Evolutionary conservation across 1,140 invertebrate genomes (phyloP).

Genomic region (Papilio polyxenes): DNA sequence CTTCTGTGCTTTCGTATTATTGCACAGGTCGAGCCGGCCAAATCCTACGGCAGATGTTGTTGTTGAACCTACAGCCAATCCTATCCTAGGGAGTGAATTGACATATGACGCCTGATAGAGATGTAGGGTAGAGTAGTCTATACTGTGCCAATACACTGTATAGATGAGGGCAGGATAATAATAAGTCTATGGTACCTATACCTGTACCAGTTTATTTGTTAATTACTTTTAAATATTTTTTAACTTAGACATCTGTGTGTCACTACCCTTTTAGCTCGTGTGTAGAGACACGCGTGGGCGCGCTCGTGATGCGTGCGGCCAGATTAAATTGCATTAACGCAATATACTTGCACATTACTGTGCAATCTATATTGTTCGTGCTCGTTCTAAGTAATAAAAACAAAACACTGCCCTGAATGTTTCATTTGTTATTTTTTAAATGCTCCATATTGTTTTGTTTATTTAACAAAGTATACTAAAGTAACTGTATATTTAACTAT

Average conservation of each 20-base stretch:
- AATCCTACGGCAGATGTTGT: too few relatives aligned
- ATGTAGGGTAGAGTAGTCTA: too few relatives aligned
- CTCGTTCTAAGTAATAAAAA: constrained; percentile 45
- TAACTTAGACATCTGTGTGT: constrained; percentile 36
- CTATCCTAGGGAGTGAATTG: too few relatives aligned
- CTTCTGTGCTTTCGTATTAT: too few relatives aligned
- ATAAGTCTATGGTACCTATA: too few relatives aligned
- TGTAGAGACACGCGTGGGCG: constrained; percentile 71
- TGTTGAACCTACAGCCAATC: too few relatives aligned
- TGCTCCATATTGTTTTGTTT: background rate
- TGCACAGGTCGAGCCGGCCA: too few relatives aligned
- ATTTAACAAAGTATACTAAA: background rate
- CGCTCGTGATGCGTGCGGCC: constrained; percentile 73
- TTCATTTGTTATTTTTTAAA: background rate
- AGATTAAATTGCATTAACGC: constrained; percentile 79
- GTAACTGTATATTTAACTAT: background rate
- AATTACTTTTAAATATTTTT: background rate
- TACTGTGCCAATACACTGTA: too few relatives aligned
- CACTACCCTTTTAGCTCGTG: constrained; percentile 50
- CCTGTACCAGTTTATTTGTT: background rate
- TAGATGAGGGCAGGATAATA: too few relatives aligned
- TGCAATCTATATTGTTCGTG: constrained; percentile 48
- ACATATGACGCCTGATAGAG: too few relatives aligned
- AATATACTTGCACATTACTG: constrained; percentile 61
- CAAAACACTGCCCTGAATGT: background rate